Evolutionary conservation across 2,797 vertebrate species (phyloP).

Genomic region (Spinibarbus caldwelli): DNA sequence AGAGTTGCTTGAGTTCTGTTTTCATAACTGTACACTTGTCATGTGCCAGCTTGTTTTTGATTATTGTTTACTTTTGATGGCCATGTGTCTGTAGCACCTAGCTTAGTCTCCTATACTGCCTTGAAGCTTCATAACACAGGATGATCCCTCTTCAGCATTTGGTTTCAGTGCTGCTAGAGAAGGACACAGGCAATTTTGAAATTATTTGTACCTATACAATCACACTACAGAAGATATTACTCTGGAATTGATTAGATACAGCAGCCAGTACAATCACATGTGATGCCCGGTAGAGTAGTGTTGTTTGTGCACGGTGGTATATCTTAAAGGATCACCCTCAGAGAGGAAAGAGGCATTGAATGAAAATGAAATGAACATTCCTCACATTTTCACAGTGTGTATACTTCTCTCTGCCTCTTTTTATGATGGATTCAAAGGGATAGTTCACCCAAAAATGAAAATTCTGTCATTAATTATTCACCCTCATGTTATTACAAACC

Average conservation of each 20-base stretch:
- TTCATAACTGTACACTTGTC: not conserved
- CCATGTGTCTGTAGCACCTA: not conserved
- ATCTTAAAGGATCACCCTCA: slow-evolving; percentile 24
- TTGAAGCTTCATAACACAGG: slow-evolving; percentile 8
- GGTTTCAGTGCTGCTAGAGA: not conserved
- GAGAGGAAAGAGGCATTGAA: slow-evolving; percentile 25
- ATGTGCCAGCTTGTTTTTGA: not conserved
- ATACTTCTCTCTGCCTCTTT: not conserved
- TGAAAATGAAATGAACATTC: slow-evolving; percentile 41
- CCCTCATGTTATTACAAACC: not conserved
- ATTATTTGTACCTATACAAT: slow-evolving; percentile 22
- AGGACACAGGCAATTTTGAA: not conserved
- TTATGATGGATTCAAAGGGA: slow-evolving; percentile 25
- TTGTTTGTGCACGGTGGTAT: slow-evolving; percentile 18
- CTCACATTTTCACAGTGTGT: slow-evolving; percentile 42
- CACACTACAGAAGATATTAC: not conserved
- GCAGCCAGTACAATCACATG: not conserved
- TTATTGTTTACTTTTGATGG: slow-evolving; percentile 11
- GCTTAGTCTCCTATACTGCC: not conserved
- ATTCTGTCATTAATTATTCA: not conserved
- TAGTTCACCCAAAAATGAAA: not conserved
- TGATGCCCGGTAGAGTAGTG: slow-evolving; percentile 12
- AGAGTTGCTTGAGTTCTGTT: slow-evolving; percentile 1
- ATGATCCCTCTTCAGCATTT: not conserved
- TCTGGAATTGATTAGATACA: slow-evolving; percentile 8